Conservation (phyloP, 2,888 invertebrate species). For the Allygus modestus region DNA sequence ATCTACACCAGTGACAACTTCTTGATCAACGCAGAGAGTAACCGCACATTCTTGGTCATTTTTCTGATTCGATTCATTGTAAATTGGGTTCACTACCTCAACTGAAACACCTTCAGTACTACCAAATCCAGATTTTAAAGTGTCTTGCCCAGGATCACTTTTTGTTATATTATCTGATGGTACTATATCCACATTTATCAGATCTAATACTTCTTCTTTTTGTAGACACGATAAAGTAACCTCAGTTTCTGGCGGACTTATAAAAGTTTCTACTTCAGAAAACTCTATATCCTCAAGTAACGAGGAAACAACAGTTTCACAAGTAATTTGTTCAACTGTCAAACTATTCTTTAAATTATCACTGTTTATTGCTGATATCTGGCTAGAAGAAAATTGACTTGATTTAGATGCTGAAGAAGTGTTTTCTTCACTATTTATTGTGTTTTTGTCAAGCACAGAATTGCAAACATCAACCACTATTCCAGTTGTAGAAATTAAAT, state of each 20-base stretch:
- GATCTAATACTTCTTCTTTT: slow-evolving; percentile 6
- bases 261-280: slow-evolving; percentile 3
- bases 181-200: not conserved
- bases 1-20: not conserved
- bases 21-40: not conserved
- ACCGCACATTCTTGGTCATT: not conserved
- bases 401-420: not conserved
- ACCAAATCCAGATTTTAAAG: not conserved
- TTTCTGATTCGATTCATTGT: not conserved
- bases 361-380: not conserved
- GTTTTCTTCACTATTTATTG: not conserved
- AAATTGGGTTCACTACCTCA: not conserved
- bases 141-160: not conserved
- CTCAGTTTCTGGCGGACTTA: not conserved
- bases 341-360: not conserved
- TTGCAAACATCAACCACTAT: not conserved
- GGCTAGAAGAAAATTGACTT: not conserved
- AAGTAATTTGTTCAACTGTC: not conserved
- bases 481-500: not conserved
- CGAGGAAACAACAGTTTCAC: not conserved
- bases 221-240: not conserved
- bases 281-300: not conserved
- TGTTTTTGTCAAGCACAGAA: not conserved
- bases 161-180: not conserved
- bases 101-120: not conserved